Evolutionary conservation across 2,888 invertebrate genomes (phyloP), one percentile per base, ranked within the genome.

Genomic region (Diaphora mendica): DNA sequence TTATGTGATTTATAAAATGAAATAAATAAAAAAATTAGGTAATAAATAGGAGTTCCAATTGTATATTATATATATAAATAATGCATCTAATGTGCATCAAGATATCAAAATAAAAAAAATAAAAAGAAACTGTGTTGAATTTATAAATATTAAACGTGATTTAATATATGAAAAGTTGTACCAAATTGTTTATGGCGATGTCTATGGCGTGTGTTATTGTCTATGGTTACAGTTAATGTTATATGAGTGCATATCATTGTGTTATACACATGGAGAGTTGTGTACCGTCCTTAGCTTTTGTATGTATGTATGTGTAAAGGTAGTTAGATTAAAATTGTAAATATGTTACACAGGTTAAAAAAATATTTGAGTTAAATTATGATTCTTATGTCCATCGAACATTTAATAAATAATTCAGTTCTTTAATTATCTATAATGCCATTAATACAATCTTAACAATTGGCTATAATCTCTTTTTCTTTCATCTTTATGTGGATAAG

Each of bases 41-140:
- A 94, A 94, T 93, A 87, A 87, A 94, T 96, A 96, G 96, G 95
- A 96, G 95, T 93, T 95, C 95, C 95, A 96, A 95, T 95, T 95
- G 94, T 94, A 93, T 95, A 95, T 93, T 94, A 94, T 93, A 94
- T 93, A 94, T 91, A 91, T 94, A 94, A 92, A 91, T 92, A 92
- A 91, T 89, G 91, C 90, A 89, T 89, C 90, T 90, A 91, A 89
- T 85, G 79, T 84, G 88, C 90, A 88, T 91, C 89, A 83, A 88
- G 88, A 88, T 92, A 89, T 87, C 84, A 80, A 79, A 74, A 81
- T 82, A 79, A 79, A 79, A 72, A 51, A 51, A 69, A 0, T 9
- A 69, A 78, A 82, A 70, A 81, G 75, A 78, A 67, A 70, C 59
- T 65, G 82, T 82, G 84, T 85, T 85, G 79, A 80, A 82, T 85